phyloP scores from a whole-genome alignment of 2,797 vertebrate species.

The Hemitrygon akajei region DNA sequence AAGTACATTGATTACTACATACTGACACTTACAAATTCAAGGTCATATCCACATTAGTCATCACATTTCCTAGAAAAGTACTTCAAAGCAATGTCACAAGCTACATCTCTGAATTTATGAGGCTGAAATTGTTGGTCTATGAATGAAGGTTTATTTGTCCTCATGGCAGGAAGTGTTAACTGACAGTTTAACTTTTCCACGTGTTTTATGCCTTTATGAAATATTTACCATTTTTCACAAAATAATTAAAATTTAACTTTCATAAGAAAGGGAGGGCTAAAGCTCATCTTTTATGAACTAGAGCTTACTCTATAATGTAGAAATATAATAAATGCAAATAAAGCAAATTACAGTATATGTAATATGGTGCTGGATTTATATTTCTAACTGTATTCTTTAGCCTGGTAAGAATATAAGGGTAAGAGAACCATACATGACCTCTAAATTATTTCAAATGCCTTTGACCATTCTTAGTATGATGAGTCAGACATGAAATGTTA shows the following conservation, averaged over 20 bases:
- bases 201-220: neutral
- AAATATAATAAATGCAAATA: neutral
- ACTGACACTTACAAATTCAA: neutral
- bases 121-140: neutral
- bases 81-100: neutral
- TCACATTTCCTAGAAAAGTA: neutral
- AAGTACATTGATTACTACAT: neutral
- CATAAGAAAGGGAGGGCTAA: neutral
- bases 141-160: neutral
- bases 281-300: neutral
- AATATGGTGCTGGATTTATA: no score
- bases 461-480: neutral
- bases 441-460: neutral
- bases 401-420: neutral
- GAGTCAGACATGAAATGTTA: neutral
- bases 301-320: neutral
- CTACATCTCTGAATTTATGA: neutral
- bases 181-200: no score
- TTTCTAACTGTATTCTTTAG: neutral
- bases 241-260: neutral
- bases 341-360: neutral
- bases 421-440: neutral
- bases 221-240: neutral
- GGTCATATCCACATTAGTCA: neutral
- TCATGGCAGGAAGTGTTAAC: neutral